Conservation (phyloP, 2,888 invertebrate genomes). For the Eupithecia vulgata region DNA sequence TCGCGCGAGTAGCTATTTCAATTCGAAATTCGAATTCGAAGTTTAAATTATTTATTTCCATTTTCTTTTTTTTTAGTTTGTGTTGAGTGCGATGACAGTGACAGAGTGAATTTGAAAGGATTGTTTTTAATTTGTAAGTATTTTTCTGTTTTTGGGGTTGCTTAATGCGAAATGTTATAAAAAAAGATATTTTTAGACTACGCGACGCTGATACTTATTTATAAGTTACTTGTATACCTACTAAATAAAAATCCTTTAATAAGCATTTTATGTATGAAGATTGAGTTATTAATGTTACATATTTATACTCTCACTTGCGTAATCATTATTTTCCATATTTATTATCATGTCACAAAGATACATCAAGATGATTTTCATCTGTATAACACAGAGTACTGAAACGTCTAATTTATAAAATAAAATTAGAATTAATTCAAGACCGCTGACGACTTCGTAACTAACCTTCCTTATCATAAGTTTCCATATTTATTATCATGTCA, state of each 20-base stretch:
- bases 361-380: neutral
- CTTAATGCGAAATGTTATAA: too few relatives aligned
- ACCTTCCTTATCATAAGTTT: neutral
- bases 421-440: too few relatives aligned
- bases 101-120: constrained; percentile 38
- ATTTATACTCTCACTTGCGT: neutral
- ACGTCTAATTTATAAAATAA: too few relatives aligned
- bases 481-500: neutral
- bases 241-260: too few relatives aligned
- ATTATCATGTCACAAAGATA: neutral
- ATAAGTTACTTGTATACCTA: too few relatives aligned
- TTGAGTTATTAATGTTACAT: too few relatives aligned
- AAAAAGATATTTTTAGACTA: too few relatives aligned
- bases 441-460: neutral
- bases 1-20: constrained; percentile 53
- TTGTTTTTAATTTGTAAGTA: constrained; percentile 35
- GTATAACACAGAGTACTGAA: neutral
- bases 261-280: too few relatives aligned
- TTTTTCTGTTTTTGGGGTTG: constrained; percentile 21
- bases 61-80: constrained; percentile 38
- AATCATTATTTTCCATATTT: neutral
- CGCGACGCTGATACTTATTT: too few relatives aligned
- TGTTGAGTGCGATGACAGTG: constrained; percentile 44
- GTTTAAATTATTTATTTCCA: constrained; percentile 13
- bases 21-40: constrained; percentile 45